These are phyloP conservation scores for Grapholita molesta DNA, from an alignment of 1,140 invertebrate species.

Conservation along the genomic window DNA sequence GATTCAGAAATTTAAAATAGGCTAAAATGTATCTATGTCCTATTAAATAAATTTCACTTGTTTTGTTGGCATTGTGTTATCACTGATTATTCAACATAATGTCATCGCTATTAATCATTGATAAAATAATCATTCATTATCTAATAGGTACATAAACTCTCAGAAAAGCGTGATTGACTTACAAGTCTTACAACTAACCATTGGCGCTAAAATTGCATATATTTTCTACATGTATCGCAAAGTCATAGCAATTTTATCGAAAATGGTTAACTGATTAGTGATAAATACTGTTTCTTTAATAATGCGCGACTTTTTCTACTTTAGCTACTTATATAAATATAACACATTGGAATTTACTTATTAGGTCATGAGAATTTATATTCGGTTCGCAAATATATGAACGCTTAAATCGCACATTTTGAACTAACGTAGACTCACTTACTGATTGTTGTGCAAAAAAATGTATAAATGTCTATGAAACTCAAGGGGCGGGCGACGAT, in stretches of 20 bases:
- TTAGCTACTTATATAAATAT: neutral
- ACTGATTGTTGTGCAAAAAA: slow-evolving; percentile 38
- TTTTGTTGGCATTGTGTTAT: neutral
- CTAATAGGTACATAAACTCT: neutral
- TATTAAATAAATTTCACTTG: neutral
- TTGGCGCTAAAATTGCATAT: neutral
- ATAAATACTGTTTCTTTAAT: neutral
- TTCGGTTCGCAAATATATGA: slow-evolving; percentile 34
- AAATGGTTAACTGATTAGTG: neutral
- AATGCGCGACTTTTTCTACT: neutral
- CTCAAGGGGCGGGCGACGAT: neutral
- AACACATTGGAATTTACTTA: neutral
- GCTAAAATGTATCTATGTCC: slow-evolving; percentile 20
- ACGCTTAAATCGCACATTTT: slow-evolving; percentile 67
- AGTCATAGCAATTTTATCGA: neutral
- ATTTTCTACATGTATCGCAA: neutral
- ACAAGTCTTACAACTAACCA: too few relatives aligned
- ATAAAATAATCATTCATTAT: neutral
- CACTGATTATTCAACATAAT: neutral
- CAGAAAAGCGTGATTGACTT: neutral
- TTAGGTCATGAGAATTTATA: neutral
- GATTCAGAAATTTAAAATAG: slow-evolving; percentile 29
- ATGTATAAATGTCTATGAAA: slow-evolving; percentile 18
- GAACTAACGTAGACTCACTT: slow-evolving; percentile 49
- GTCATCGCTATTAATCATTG: neutral